These are phyloP conservation scores for Sphaerophoria taeniata DNA, from an alignment of 2,888 invertebrate species.

Conservation along the genomic window DNA sequence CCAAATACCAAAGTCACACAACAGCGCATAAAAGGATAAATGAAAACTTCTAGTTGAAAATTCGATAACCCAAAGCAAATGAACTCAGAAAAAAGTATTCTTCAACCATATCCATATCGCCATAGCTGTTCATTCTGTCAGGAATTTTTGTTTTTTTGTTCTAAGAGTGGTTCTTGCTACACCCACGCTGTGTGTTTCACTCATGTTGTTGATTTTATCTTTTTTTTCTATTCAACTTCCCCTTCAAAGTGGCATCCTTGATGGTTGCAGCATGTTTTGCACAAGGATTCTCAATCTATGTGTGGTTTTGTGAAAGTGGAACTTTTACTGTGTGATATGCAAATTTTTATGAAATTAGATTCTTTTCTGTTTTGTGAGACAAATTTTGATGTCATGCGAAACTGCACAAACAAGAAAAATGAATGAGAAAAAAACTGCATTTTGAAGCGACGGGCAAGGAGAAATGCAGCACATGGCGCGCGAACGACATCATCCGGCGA, in stretches of 20 bases:
- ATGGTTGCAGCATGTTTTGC: slow-evolving; percentile 11
- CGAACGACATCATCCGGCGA: not conserved
- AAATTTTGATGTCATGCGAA: slow-evolving; percentile 44
- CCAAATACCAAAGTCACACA: slow-evolving; percentile 12
- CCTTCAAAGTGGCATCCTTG: slow-evolving; percentile 48
- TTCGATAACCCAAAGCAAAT: slow-evolving; percentile 54
- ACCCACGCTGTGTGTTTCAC: not conserved
- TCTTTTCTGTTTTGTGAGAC: slow-evolving; percentile 38
- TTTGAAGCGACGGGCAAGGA: slow-evolving; percentile 5
- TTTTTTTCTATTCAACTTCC: not conserved
- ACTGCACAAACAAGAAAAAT: slow-evolving; percentile 1
- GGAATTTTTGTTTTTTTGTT: no score
- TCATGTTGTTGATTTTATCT: slow-evolving; percentile 18
- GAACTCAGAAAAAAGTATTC: slow-evolving; percentile 28
- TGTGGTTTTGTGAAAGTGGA: slow-evolving; percentile 42
- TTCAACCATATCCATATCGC: slow-evolving; percentile 6
- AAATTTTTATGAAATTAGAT: slow-evolving; percentile 60
- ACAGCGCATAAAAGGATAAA: slow-evolving; percentile 20
- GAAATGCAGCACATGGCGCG: slow-evolving; percentile 13
- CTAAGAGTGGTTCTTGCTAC: not conserved
- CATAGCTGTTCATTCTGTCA: no score
- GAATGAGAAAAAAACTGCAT: slow-evolving; percentile 5
- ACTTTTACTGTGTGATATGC: slow-evolving; percentile 50
- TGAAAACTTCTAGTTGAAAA: slow-evolving; percentile 44
- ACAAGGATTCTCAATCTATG: slow-evolving; percentile 15